These are phyloP conservation scores for Columbina picui DNA, from an alignment of 2,113 vertebrate species.

Conservation along the genomic window DNA sequence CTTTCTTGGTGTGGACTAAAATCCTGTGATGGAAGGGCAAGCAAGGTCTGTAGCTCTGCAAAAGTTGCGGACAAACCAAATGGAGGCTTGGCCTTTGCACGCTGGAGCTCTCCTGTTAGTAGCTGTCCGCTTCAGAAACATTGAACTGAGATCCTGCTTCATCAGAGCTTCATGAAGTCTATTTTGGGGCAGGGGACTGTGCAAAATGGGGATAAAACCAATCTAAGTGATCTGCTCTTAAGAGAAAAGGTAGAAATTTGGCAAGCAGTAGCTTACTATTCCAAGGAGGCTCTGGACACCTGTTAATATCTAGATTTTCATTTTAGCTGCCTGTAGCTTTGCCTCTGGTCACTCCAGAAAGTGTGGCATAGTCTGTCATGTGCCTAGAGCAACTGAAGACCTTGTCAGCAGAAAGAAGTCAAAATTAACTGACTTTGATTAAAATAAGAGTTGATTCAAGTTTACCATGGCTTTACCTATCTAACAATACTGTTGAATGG, in stretches of 20 bases:
- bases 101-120: not conserved
- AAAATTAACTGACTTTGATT: not conserved
- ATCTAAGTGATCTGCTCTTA: not conserved
- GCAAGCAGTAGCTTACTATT: not conserved
- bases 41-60: not conserved
- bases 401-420: not conserved
- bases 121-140: not conserved
- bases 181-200: not conserved
- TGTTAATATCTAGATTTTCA: not conserved
- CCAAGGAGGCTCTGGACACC: not conserved
- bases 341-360: constrained; percentile 20
- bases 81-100: not conserved
- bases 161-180: not conserved
- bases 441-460: not conserved
- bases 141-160: not conserved
- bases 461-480: not conserved
- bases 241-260: not conserved
- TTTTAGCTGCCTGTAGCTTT: constrained; percentile 27
- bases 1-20: not conserved
- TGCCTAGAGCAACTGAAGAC: not conserved
- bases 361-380: not conserved
- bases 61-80: not conserved
- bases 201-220: not conserved
- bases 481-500: not conserved
- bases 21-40: not conserved